phyloP scores from a whole-genome alignment of 2,113 vertebrate species.

The Chaetodon trifascialis region DNA sequence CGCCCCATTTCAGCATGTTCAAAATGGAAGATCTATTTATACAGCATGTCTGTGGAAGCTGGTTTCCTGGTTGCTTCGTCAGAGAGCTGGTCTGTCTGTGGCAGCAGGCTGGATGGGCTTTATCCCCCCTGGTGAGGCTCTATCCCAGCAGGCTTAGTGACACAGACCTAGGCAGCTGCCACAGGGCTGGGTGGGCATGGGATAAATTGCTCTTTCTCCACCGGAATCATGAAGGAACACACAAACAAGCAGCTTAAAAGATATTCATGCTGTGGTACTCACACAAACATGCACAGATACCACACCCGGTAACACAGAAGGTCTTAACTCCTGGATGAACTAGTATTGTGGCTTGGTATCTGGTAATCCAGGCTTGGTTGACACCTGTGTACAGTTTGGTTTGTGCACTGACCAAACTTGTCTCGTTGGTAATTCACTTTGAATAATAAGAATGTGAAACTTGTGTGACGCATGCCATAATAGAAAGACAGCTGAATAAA shows the following conservation, averaged over 20 bases:
- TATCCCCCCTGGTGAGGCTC: constrained; percentile 71
- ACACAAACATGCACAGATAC: neutral
- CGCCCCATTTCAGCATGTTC: constrained; percentile 35
- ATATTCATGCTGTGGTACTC: neutral
- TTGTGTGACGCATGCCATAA: neutral
- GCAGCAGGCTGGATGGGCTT: constrained; percentile 78
- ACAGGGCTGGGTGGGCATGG: constrained; percentile 45
- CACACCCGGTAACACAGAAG: constrained; percentile 25
- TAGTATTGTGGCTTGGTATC: constrained; percentile 14
- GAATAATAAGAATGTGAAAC: neutral
- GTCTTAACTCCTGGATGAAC: constrained; percentile 24
- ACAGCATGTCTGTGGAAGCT: constrained; percentile 45
- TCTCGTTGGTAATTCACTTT: constrained; percentile 23
- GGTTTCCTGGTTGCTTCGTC: constrained; percentile 55
- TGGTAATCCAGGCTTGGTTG: constrained; percentile 10
- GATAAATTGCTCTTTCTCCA: constrained; percentile 57
- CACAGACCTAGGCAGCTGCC: constrained; percentile 63
- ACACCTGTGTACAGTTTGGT: constrained; percentile 10
- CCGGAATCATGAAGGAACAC: constrained; percentile 50
- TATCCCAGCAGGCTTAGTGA: constrained; percentile 77
- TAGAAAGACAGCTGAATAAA: neutral
- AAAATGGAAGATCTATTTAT: constrained; percentile 67
- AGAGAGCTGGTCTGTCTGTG: constrained; percentile 59
- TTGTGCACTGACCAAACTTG: constrained; percentile 38
- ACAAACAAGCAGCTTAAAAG: constrained; percentile 24